A percentile compares a stretch with the other conserved stretches of the same genome.
Evolutionary conservation across 1,140 invertebrate species (phyloP).

Genomic region (Ephestia elutella): DNA sequence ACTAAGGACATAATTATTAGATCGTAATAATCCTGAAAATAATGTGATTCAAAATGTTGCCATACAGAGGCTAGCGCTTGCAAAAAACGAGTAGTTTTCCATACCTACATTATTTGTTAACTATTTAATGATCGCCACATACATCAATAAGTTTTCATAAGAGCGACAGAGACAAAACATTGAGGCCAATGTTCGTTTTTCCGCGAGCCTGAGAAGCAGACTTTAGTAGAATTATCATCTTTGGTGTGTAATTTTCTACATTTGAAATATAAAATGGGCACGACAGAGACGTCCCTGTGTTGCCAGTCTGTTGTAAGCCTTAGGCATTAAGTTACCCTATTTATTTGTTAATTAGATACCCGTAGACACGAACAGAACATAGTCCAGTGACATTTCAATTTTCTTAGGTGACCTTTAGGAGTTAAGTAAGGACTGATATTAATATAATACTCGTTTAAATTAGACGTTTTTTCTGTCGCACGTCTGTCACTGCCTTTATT

Average conservation of each 20-base stretch:
- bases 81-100: too few relatives aligned
- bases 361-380: constrained; percentile 26
- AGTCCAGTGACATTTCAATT: constrained; percentile 16
- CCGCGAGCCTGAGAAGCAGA: too few relatives aligned
- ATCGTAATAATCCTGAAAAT: too few relatives aligned
- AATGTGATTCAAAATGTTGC: background rate
- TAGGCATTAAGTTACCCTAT: constrained; percentile 44
- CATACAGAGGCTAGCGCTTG: background rate
- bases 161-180: too few relatives aligned
- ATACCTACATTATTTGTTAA: too few relatives aligned
- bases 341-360: constrained; percentile 45
- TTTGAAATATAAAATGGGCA: background rate
- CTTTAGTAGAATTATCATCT: background rate
- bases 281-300: background rate
- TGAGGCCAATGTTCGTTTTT: too few relatives aligned
- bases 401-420: constrained; percentile 30
- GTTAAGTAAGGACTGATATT: constrained; percentile 64
- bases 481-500: constrained; percentile 35
- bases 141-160: too few relatives aligned
- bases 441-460: constrained; percentile 38
- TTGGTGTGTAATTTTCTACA: constrained; percentile 15
- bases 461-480: constrained; percentile 22
- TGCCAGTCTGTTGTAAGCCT: constrained; percentile 17
- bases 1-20: too few relatives aligned
- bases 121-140: too few relatives aligned